Base-by-base conservation (phyloP, 2,797 vertebrate species). In the Acanthurus leucopareius region DNA sequence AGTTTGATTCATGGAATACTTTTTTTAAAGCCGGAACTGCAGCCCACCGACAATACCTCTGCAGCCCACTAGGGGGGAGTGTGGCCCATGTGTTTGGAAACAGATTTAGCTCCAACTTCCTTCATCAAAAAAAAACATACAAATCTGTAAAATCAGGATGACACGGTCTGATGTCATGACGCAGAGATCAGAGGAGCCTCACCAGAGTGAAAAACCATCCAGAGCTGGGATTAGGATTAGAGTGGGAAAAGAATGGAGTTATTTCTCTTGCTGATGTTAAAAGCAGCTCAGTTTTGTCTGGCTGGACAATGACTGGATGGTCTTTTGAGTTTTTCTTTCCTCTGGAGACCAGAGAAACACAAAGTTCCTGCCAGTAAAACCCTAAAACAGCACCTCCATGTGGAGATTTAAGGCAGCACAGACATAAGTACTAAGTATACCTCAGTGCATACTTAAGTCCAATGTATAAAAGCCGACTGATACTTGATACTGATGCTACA, bases 261-360 rank as follows among this genome's bases (percentile, higher is more conserved):
- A 2, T 5, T 40, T 56, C 59, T 60, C 40, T 9, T 14, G 3
- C 62, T 84, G 79, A 90, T 86, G 77, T 45, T 64, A 71, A 85
- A 85, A 89, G 52, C 87, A 83, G 83, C 54, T 79, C 38, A 2
- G 75, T 48, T 28, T 5, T 67, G 77, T 87, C 81, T 77, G 77
- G n/a, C 38, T 7, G 63, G 38, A 76, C 32, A 16, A 45, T 51
- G 28, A 68, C 7, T 10, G 8, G 52, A 60, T 68, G 9, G 19
- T 77, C 8, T 14, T 44, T 22, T 35, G n/a, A 47, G 1, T 57
- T 28, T 48, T 72, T 5, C 17, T 19, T 60, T 45, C 38, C 80
- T 72, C 66, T 3, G 20, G 69, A 56, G 74, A 60, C 3, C 40
- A 66, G 67, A 22, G 7, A 71, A 61, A 44, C 42, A 38, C 70